Base-by-base conservation (phyloP, 2,797 vertebrate genomes). In the Lagorchestes hirsutus region DNA sequence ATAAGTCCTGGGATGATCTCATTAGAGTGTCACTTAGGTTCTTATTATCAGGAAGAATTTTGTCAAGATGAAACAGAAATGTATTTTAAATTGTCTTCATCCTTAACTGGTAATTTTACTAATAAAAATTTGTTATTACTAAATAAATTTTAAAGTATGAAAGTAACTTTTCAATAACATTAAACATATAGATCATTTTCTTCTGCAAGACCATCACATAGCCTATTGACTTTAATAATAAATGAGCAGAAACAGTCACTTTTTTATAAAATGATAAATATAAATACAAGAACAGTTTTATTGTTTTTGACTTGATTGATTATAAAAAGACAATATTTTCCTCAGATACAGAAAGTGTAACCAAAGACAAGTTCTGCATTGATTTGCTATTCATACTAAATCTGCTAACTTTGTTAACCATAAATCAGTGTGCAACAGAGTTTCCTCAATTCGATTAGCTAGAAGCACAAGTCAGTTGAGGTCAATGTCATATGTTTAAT, bases 11-110 rank as follows among this genome's bases (percentile, higher is more conserved):
- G n/a, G 6, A 40, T 40, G 8, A 74, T 74, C 16, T 22, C 67
- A 74, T n/a, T 67, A 67, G 5, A 67, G 16, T 93, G 90, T 93
- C 52, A 93, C 10, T 95, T 11, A 54, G 3, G 54, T 0, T 59
- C 0, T 50, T 50, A 54, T 82, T 91, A 91, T 5, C 8, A 92
- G 2, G 24, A 94, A 58, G 52, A 96, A 4, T 40, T 40, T 92
- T 27, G 1, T 3, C 13, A 90, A 96, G 1, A 0, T 91, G 93
- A 97, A 92, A 27, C 93, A 6, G 29, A 95, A 5, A 96, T 3
- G 40, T 40, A 1, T 40, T 58, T 8, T 55, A 54, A 40, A 5
- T 3, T 40, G 90, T 6, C 62, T 92, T 94, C 62, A 95, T 24
- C 22, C 16, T 55, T 46, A 95, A 94, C 2, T 52, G 93, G n/a